Evolutionary conservation across 2,113 vertebrate species (phyloP).

Genomic region (Glaucomys volans): DNA sequence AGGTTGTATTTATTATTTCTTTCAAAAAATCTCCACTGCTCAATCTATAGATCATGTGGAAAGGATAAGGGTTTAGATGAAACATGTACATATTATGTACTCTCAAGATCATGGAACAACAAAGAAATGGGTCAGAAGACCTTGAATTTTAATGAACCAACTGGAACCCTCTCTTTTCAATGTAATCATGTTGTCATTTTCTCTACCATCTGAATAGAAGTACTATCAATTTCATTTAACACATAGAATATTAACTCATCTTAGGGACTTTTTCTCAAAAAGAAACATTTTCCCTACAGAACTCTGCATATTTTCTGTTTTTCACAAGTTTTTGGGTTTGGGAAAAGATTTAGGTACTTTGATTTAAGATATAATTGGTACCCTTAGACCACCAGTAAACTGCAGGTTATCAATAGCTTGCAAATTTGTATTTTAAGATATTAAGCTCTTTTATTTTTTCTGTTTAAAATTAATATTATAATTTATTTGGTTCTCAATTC

Average conservation of each 20-base stretch:
- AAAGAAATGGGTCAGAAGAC: neutral
- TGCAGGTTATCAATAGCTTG: neutral
- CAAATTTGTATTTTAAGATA: conserved; percentile 20
- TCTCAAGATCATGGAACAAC: neutral
- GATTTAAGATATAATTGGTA: neutral
- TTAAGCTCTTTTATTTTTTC: neutral
- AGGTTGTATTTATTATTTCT: conserved; percentile 17
- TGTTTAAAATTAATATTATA: neutral
- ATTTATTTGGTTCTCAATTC: neutral
- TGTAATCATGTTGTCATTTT: neutral
- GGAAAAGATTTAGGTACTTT: neutral
- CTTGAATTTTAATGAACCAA: conserved; percentile 48
- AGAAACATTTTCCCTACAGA: neutral
- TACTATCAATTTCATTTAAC: neutral
- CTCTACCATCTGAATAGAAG: neutral
- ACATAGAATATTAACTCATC: neutral
- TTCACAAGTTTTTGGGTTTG: neutral
- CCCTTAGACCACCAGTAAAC: neutral
- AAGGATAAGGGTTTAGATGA: conserved; percentile 12
- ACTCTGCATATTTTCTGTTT: neutral
- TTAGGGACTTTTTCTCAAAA: neutral
- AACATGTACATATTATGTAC: neutral
- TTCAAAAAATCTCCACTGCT: neutral
- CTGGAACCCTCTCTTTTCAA: neutral
- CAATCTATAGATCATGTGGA: neutral